A percentile compares a stretch with the other conserved stretches of the same genome.
Evolutionary conservation across 2,797 vertebrate genomes (phyloP).

Genomic region (Pangasius sanitwongsei): DNA sequence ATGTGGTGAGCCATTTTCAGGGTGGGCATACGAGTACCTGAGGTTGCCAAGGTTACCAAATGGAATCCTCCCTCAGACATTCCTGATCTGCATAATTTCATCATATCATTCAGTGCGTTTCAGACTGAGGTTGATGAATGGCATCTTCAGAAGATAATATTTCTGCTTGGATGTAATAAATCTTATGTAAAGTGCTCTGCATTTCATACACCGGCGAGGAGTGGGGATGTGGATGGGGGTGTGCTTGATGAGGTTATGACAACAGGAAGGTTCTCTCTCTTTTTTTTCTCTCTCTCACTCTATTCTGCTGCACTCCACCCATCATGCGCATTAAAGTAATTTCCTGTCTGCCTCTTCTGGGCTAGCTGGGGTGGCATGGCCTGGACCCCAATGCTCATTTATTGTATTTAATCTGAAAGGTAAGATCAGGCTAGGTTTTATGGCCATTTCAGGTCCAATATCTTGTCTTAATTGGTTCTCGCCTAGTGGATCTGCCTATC

Average conservation of each 20-base stretch:
- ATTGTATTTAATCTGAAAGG: conserved; percentile 44
- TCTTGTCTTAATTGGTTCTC: conserved; percentile 25
- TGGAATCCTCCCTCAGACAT: conserved; percentile 92
- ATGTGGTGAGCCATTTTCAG: conserved; percentile 63
- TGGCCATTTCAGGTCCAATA: conserved; percentile 14
- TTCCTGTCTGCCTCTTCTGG: conserved; percentile 52
- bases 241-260: conserved; percentile 51
- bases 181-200: conserved; percentile 87
- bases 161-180: conserved; percentile 97
- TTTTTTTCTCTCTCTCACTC: conserved; percentile 32
- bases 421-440: conserved; percentile 37
- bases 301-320: conserved; percentile 46
- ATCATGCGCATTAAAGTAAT: conserved; percentile 52
- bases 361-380: conserved; percentile 24
- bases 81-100: conserved; percentile 98
- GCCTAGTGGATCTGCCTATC: neutral
- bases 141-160: conserved; percentile 90
- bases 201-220: conserved; percentile 67
- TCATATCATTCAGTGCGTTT: conserved; percentile 90
- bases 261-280: conserved; percentile 48
- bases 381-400: conserved; percentile 25
- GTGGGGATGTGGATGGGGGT: conserved; percentile 53
- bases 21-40: conserved; percentile 80
- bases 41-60: conserved; percentile 98
- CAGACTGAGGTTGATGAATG: conserved; percentile 93